Evolutionary conservation across 2,888 invertebrate species (phyloP), one percentile per base, ranked within the genome.

Genomic region (Hirudinaria manillensis): DNA sequence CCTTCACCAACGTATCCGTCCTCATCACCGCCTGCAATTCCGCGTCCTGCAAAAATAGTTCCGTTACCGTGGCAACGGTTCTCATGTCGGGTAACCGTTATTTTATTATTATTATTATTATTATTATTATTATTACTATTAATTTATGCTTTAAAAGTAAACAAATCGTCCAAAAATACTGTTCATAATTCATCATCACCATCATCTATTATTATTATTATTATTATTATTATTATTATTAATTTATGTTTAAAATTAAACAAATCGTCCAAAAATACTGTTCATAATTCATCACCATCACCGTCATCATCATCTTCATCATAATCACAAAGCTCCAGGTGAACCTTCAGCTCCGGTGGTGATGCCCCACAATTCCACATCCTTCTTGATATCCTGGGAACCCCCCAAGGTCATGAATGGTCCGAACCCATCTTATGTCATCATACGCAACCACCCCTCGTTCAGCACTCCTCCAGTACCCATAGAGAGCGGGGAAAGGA

Each of bases 11-110:
- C 27, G 80, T 84, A 70, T 81, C 79, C 32, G 82, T 84, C 77
- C 78, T 78, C 32, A 77, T 84, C 6, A 81, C 82, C 74, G 81
- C 81, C 0, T 85, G 85, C 79, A 84, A 84, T 77, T 78, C 79
- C 27, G 81, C 82, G 4, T 84, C 83, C 24, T 85, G 85, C 80
- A 80, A 83, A n/a, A 84, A 84, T 80, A 84, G 84, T 77, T 79
- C 82, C 0, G 79, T 80, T 36, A 77, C 79, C 29, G 76, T 74
- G n/a, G 84, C 82, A 3, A 75, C 78, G 4, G 84, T 84, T 21
- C 77, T 81, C 21, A 77, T 81, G 65, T 82, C 82, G 75, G 82
- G 84, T 82, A 77, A 45, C 75, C 65, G 51, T 27, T 10, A 53
- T 10, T 45, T 7, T 16, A 45, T 7, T 10, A 6, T 45, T 45